phyloP scores from a whole-genome alignment of 2,888 invertebrate species.

The Ophioninae sp. region DNA sequence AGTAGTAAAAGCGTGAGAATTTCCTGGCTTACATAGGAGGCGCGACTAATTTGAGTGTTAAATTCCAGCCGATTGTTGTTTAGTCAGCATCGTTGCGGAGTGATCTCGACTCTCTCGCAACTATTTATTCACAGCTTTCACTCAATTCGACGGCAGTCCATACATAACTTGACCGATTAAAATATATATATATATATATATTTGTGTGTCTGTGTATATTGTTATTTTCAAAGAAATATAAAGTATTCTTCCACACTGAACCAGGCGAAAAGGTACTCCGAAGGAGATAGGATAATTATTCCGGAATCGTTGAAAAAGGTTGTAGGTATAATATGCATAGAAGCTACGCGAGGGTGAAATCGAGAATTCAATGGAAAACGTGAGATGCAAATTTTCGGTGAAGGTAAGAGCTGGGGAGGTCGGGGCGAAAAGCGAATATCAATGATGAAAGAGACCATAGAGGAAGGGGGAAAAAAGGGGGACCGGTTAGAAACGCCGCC shows the following conservation, averaged over 20 bases:
- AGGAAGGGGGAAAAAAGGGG: slow-evolving; percentile 7
- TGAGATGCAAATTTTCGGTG: slow-evolving; percentile 52
- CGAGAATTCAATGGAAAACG: slow-evolving; percentile 48
- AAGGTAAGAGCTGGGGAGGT: slow-evolving; percentile 28
- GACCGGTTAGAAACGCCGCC: slow-evolving; percentile 43
- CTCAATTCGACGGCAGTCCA: slow-evolving; percentile 1
- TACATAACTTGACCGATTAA: slow-evolving; percentile 4
- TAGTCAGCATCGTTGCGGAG: slow-evolving; percentile 65
- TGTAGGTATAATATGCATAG: slow-evolving; percentile 5
- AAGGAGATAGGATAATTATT: slow-evolving; percentile 42
- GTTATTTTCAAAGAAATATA: slow-evolving; percentile 4
- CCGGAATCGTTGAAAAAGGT: slow-evolving; percentile 31
- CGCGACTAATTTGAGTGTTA: slow-evolving; percentile 64
- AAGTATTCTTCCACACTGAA: slow-evolving; percentile 20
- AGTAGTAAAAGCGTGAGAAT: slow-evolving; percentile 52
- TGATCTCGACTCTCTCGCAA: slow-evolving; percentile 14
- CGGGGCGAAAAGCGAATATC: slow-evolving; percentile 67
- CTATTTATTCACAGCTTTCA: slow-evolving; percentile 42
- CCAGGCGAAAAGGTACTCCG: slow-evolving; percentile 18
- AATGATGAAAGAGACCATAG: slow-evolving; percentile 61
- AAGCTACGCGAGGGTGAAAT: slow-evolving; percentile 32
- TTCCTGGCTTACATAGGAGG: slow-evolving; percentile 43
- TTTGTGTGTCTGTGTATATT: background rate
- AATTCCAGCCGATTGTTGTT: slow-evolving; percentile 72
- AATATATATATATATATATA: background rate